A percentile compares a stretch with the other conserved stretches of the same genome.
Conservation (phyloP, 2,113 vertebrate species). For the Carassius gibelio region DNA sequence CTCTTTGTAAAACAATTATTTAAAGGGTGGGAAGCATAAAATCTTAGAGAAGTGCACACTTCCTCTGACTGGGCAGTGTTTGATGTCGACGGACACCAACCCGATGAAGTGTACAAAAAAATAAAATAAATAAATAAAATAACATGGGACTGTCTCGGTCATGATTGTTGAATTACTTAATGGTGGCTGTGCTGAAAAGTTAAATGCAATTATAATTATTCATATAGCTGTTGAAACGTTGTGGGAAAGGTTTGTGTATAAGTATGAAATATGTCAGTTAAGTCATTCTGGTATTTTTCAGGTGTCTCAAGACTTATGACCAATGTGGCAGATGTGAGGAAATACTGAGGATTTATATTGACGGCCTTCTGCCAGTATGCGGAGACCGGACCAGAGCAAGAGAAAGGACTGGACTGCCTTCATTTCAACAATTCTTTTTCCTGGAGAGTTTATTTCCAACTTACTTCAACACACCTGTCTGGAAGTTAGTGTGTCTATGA, state of each 20-base stretch:
- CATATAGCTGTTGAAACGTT: neutral
- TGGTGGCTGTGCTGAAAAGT: neutral
- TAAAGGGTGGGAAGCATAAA: conserved; percentile 82
- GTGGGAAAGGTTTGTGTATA: neutral
- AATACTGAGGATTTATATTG: neutral
- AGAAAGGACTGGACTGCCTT: neutral
- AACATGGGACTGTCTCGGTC: too few species aligned
- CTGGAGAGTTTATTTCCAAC: too few species aligned
- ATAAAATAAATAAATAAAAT: too few species aligned
- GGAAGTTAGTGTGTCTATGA: too few species aligned
- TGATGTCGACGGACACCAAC: conserved; percentile 71
- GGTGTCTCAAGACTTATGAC: conserved; percentile 81
- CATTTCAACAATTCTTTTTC: too few species aligned
- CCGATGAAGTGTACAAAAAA: too few species aligned
- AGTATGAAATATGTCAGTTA: neutral
- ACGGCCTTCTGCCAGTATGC: neutral
- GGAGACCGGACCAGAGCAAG: neutral
- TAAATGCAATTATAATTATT: neutral
- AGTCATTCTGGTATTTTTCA: conserved; percentile 56
- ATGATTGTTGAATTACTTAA: neutral
- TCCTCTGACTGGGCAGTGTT: conserved; percentile 86
- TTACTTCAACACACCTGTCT: too few species aligned
- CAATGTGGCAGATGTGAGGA: conserved; percentile 78
- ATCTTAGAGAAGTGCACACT: conserved; percentile 84
- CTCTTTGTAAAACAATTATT: neutral